phyloP scores from a whole-genome alignment of 53 echinoderm and acorn worm species.

The Temnopleurus reevesii region DNA sequence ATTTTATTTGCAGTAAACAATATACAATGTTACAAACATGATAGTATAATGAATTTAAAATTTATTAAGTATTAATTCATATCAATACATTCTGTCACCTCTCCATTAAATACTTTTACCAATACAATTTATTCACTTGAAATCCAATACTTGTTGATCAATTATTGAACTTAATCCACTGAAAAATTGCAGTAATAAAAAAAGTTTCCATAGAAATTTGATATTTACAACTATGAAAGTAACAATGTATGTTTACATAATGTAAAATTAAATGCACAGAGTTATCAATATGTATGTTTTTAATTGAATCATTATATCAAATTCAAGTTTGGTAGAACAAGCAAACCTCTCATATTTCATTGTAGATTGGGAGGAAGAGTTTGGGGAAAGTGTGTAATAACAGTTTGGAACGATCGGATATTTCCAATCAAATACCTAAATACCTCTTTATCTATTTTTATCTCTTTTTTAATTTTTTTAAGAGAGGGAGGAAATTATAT shows the following conservation, averaged over 20 bases:
- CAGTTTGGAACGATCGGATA: no score
- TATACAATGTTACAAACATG: conserved; percentile 12
- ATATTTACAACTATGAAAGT: conserved; percentile 26
- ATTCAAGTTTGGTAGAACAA: no score
- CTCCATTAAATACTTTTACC: neutral
- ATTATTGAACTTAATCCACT: conserved; percentile 15
- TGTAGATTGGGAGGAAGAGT: no score
- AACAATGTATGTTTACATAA: neutral
- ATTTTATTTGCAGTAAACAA: conserved; percentile 9
- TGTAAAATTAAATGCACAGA: no score
- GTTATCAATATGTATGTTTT: no score
- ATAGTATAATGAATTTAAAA: neutral
- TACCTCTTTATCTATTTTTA: no score
- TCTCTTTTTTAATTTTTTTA: no score
- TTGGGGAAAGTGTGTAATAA: no score
- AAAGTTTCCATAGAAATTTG: conserved; percentile 23
- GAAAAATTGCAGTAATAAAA: conserved; percentile 29
- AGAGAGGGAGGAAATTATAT: no score
- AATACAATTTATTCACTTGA: neutral
- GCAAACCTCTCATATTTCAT: no score
- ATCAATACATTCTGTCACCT: neutral
- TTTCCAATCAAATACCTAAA: no score
- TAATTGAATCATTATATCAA: no score
- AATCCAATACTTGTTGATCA: neutral
- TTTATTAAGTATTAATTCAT: neutral